phyloP scores from a whole-genome alignment of 2,113 vertebrate genomes.

The Cathartes aura region DNA sequence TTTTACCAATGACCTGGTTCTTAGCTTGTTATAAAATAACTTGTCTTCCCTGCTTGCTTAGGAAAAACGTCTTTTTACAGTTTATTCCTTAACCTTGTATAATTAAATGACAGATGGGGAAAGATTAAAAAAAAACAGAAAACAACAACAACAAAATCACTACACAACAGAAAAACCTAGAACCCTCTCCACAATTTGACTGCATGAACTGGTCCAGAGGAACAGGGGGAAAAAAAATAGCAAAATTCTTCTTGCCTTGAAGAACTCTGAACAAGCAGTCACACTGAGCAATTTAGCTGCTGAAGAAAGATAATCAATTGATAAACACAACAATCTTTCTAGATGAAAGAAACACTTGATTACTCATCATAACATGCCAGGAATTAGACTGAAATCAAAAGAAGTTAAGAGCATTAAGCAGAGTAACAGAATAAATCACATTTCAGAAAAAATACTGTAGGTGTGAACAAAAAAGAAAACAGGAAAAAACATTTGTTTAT shows the following conservation, averaged over 20 bases:
- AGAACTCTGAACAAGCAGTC: neutral
- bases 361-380: neutral
- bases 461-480: neutral
- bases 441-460: neutral
- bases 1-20: neutral
- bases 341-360: constrained; percentile 21
- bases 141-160: no score
- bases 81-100: neutral
- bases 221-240: neutral
- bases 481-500: neutral
- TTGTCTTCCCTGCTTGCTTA: neutral
- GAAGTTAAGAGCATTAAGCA: neutral
- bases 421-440: neutral
- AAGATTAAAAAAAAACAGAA: neutral
- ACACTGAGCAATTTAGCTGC: neutral
- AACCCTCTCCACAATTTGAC: neutral
- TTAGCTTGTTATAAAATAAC: neutral
- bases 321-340: neutral
- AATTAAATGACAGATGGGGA: neutral
- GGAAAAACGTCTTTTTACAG: neutral
- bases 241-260: neutral
- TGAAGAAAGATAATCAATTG: constrained; percentile 6
- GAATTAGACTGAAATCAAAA: neutral
- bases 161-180: neutral
- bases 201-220: neutral